Evolutionary conservation across 2,888 invertebrate species (phyloP), one percentile per base, ranked within the genome.

Genomic region (Drosophila ustulata): DNA sequence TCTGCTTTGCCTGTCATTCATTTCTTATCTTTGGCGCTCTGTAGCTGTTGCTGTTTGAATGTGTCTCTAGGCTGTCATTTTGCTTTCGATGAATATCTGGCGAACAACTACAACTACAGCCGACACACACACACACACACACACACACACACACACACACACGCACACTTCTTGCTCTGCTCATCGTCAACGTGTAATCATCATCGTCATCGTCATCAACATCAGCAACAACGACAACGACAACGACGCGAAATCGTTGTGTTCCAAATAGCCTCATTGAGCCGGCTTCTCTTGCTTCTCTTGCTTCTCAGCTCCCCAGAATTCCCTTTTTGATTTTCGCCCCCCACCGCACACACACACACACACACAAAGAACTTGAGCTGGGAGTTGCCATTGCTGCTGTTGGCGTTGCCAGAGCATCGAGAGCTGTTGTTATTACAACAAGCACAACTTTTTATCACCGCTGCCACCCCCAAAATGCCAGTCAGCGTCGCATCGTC

Each of bases 11-110:
- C 70, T 82, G 85, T 79, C 85, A 84, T 85, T 85, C 80, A 87
- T 87, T 83, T 87, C 82, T 87, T 85, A 82, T 84, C 89, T 82
- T 76, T 84, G 59, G 56, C 71, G 74, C 53, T 63, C 79, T 76
- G 73, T 80, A 77, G 76, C 66, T 62, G 53, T 59, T 78, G 68
- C 75, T 78, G 82, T 77, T 45, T 85, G 90, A 90, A 91, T 91
- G 91, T 91, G 91, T 91, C 91, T 91, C 90, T 91, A 83, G 91
- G 91, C 91, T 91, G 91, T 91, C 91, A 91, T 91, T 91, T 91
- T 88, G 89, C 91, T 91, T 89, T 91, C 90, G 90, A 91, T 90
- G 89, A 86, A 85, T 89, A 91, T 91, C 90, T 89, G 75, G 64
- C 71, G 67, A 58, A 61, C 56, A 56, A 57, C 71, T 52, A 62